Base-by-base conservation (phyloP, 2,888 invertebrate genomes). In the Coenonympha glycerion region DNA sequence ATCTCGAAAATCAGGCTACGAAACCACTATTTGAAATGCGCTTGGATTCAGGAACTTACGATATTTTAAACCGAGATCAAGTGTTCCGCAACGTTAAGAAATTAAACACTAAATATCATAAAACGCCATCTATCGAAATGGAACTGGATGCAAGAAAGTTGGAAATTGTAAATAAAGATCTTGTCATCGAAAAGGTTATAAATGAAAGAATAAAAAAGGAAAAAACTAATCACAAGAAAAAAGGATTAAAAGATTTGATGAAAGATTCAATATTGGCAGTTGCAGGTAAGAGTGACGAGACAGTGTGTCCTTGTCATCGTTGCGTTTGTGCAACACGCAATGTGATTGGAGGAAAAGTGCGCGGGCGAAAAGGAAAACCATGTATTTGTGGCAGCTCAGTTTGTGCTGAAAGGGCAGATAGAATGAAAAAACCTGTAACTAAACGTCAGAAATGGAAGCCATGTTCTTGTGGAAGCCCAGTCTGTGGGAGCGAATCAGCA, bases 381-480 rank as follows among this genome's bases (percentile, higher is more conserved):
- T 61, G 62, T 53, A 42, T 44, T 13, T 61, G 60, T 55, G 61
- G 61, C 36, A 62, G 58, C 31, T 19, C 31, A 22, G 22, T 47
- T 33, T 62, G 61, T 40, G 53, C 54, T 8, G 40, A 50, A 41
- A 37, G 41, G 31, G 30, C 49, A 6, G 42, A 44, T 39, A 49
- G 28, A 11, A 52, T 26, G 30, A n/a, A 22, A 22, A 15, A 3
- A 28, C 34, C n/a, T 2, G n/a, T n/a, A 6, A 36, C 9, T n/a
- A n/a, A n/a, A 9, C 13, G 19, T 31, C 19, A 4, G 4, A 30
- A 34, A 18, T 37, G 6, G 34, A 52, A 55, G 37, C 50, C 47
- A 4, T 65, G 64, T 52, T 30, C 54, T 9, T 68, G 66, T 51
- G 62, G 61, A 16, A 64, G 55, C 55, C 50, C 49, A 34, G 44